Evolutionary conservation across 1,140 invertebrate genomes (phyloP).

Genomic region (Dysdera silvatica): DNA sequence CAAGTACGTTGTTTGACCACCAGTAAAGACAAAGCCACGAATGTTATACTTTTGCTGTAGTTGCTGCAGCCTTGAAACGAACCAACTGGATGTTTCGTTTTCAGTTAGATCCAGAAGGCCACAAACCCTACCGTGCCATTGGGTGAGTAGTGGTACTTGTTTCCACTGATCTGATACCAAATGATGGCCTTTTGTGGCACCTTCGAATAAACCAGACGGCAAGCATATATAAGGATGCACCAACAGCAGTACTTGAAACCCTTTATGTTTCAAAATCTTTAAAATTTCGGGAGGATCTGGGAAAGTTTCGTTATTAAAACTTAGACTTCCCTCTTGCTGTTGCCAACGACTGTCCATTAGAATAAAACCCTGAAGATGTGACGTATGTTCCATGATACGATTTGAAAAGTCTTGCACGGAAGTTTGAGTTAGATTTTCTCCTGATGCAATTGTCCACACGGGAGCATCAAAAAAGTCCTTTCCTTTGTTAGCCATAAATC

Average conservation of each 20-base stretch:
- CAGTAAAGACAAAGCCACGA: slow-evolving; percentile 80
- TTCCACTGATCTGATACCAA: slow-evolving; percentile 19
- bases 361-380: slow-evolving; percentile 43
- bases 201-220: slow-evolving; percentile 5
- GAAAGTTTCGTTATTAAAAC: slow-evolving; percentile 46
- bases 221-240: slow-evolving; percentile 59
- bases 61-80: slow-evolving; percentile 60
- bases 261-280: slow-evolving; percentile 64
- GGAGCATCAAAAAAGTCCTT: slow-evolving; percentile 6
- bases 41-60: slow-evolving; percentile 67
- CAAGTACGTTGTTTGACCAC: slow-evolving; percentile 77
- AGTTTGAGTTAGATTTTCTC: slow-evolving; percentile 20
- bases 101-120: slow-evolving; percentile 78
- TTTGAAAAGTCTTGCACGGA: slow-evolving; percentile 32
- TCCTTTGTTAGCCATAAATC: not conserved
- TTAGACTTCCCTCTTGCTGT: slow-evolving; percentile 47
- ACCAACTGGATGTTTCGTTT: slow-evolving; percentile 67
- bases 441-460: slow-evolving; percentile 7
- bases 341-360: slow-evolving; percentile 51
- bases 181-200: not conserved
- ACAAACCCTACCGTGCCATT: slow-evolving; percentile 25
- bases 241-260: slow-evolving; percentile 72
- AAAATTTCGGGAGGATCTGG: slow-evolving; percentile 71
- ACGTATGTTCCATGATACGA: slow-evolving; percentile 41
- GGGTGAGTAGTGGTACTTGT: slow-evolving; percentile 28